phyloP scores from a whole-genome alignment of 1,140 invertebrate genomes.

The Colletes latitarsis region DNA sequence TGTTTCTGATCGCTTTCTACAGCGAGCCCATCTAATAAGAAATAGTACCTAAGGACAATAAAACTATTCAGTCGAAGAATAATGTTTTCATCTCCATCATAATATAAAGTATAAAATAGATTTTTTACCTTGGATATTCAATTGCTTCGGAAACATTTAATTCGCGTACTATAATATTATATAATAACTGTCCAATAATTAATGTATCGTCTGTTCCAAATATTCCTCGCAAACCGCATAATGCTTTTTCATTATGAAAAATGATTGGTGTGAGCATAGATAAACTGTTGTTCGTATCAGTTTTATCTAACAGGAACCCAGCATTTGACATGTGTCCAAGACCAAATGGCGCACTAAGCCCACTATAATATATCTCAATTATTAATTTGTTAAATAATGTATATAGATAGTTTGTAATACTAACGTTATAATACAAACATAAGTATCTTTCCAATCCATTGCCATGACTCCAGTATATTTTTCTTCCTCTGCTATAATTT shows the following conservation, averaged over 20 bases:
- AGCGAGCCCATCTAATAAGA: constrained; percentile 67
- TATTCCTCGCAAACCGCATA: constrained; percentile 71
- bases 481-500: constrained; percentile 74
- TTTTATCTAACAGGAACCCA: constrained; percentile 73
- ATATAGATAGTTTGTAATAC: constrained; percentile 65
- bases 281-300: constrained; percentile 67
- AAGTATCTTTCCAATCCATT: constrained; percentile 86
- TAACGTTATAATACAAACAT: constrained; percentile 87
- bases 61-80: background rate
- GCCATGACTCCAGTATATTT: constrained; percentile 84
- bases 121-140: constrained; percentile 75
- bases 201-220: constrained; percentile 74
- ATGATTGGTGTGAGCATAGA: constrained; percentile 70
- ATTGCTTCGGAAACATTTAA: constrained; percentile 74
- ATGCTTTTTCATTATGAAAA: constrained; percentile 64
- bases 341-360: constrained; percentile 71
- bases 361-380: constrained; percentile 56
- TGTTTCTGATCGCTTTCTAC: constrained; percentile 73
- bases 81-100: background rate
- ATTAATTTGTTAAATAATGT: constrained; percentile 10
- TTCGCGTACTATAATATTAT: constrained; percentile 71
- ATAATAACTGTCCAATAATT: constrained; percentile 73
- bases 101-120: constrained; percentile 20
- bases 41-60: constrained; percentile 69
- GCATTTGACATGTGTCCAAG: constrained; percentile 65